Base-by-base conservation (phyloP, 1,140 invertebrate species). In the Drosophila pectinifera region DNA sequence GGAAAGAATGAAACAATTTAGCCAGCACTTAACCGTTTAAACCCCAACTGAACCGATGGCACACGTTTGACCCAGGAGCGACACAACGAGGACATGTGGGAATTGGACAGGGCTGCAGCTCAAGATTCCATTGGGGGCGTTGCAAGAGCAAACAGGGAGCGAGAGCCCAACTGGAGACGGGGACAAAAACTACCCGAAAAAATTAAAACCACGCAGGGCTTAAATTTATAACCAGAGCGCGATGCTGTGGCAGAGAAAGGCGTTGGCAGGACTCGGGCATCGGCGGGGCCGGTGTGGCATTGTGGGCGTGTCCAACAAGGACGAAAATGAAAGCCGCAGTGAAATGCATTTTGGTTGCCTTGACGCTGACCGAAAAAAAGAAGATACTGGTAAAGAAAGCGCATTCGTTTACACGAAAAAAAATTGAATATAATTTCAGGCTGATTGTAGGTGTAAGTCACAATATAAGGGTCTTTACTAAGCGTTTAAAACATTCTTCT, bases 21-120 rank as follows among this genome's bases (percentile, higher is more conserved):
- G 77, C 75, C 79, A 80, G 84, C 83, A 88, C 83, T 89, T 88
- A 84, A 75, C 80, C 83, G 78, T 88, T 88, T 88, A 88, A 89
- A 88, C 83, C 84, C 80, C 59, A 80, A 73, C 84, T 88, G 84
- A 88, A 88, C 83, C 84, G 68, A 88, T 61, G 64, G 80, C 54
- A 82, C 84, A 89, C 83, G 76, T 89, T 80, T 88, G 84, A 89
- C 83, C 83, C 77, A 64, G 46, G 72, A 73, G 38, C 28, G 65
- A 65, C 64, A 42, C 55, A 57, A 34, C 53, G 26, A 67, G 62
- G 56, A 76, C 83, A 77, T 85, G 78, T 78, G 82, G 58, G 78
- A 82, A 82, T 83, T 76, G 78, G 72, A 75, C 65, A 13, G 39
- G 54, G 58, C 61, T 55, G 53, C 69, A 70, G 62, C 75, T 73